Evolutionary conservation across 2,888 invertebrate genomes (phyloP), one percentile per base, ranked within the genome.

Genomic region (Fissipunctia ypsillon): DNA sequence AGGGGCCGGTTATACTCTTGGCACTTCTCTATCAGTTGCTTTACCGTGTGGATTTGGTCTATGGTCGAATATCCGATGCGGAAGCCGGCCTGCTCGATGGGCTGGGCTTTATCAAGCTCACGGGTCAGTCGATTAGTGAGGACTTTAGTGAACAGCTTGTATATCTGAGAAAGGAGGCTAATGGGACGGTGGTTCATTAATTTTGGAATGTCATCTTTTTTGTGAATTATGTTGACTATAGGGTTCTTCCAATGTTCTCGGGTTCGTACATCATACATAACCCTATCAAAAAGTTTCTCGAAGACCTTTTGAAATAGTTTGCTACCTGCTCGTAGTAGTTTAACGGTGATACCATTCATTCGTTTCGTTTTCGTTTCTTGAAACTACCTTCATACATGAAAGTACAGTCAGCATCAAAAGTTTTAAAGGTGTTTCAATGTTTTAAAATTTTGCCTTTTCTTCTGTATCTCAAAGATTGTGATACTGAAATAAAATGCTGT

Each of bases 401-500:
- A 68, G 9, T 35, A 35, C 35, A 43, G 25, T 56, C 22, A 45
- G 7, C 35, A 35, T 14, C 28, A 14, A 61, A 61, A 28, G 14
- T 41, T 12, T 10, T 10, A 6, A 25, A 25, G 12, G 12, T 43
- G 7, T 43, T 43, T 28, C 25, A 25, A 7, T 60, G 16, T 61
- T 61, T 50, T 1, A 48, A 25, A 48, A 25, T 16, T 5, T 41
- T 31, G 16, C 3, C 16, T n/a, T 43, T 19, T 31, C 10, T 28
- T 16, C 1, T 14, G 1, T 28, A 28, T 22, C 5, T 1, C 73
- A 73, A 28, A 38, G 35, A 54, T n/a, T 3, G 16, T 35, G 38
- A 38, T 48, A 35, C 31, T 41, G 38, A 31, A 73, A 61, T 41
- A 38, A 59, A 75, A 41, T 76, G 5, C 16, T 38, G 35, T 28